Percentiles rank a stretch among this genome's conserved stretches.
Evolutionary conservation across 2,888 invertebrate species (phyloP).

Genomic region (Leptinotarsa juncta): DNA sequence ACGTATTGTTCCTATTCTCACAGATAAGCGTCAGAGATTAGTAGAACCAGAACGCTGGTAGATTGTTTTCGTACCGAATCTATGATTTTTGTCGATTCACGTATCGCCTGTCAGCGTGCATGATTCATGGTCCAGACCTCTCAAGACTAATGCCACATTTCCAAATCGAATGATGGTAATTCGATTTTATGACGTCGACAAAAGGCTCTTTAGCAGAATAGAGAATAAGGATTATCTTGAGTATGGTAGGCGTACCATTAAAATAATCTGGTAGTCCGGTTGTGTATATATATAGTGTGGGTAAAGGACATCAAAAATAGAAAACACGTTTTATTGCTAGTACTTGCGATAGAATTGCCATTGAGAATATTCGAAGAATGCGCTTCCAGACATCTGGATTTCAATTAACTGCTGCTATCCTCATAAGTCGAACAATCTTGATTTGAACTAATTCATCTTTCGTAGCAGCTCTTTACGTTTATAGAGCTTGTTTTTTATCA

Average conservation of each 20-base stretch:
- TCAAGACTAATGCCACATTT: slow-evolving; percentile 24
- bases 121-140: background rate
- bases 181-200: slow-evolving; percentile 38
- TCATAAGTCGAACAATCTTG: slow-evolving; percentile 42
- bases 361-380: slow-evolving; percentile 45
- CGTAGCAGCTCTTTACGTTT: slow-evolving; percentile 19
- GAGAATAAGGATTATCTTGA: slow-evolving; percentile 33
- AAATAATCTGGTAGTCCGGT: slow-evolving; percentile 50
- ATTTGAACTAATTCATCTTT: slow-evolving; percentile 41
- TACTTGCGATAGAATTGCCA: slow-evolving; percentile 47
- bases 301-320: slow-evolving; percentile 48
- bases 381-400: slow-evolving; percentile 37
- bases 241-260: slow-evolving; percentile 47
- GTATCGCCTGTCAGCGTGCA: background rate
- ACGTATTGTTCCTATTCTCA: slow-evolving; percentile 2
- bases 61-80: background rate
- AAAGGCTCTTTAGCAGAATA: slow-evolving; percentile 33
- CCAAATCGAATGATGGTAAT: slow-evolving; percentile 35
- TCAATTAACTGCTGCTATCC: slow-evolving; percentile 35
- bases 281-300: slow-evolving; percentile 49
- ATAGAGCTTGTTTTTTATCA: background rate
- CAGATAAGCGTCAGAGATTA: slow-evolving; percentile 11
- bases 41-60: background rate
- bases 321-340: slow-evolving; percentile 50
- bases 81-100: slow-evolving; percentile 1